These are phyloP conservation scores for Carassius auratus DNA, from an alignment of 2,113 vertebrate species.

Conservation along the genomic window DNA sequence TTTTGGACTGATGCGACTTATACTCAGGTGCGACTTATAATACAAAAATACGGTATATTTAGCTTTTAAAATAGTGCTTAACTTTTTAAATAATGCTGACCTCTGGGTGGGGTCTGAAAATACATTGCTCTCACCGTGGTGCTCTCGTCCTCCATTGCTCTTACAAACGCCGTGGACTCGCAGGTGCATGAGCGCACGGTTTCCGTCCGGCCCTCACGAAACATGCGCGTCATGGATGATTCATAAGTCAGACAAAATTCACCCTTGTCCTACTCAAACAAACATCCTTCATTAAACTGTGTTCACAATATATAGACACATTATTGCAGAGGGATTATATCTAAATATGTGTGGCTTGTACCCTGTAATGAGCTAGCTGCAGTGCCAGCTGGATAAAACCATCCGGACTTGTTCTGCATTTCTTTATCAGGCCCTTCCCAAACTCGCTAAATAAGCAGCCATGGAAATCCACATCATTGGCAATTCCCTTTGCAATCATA, in stretches of 20 bases:
- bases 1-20: too few relatives aligned
- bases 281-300: not conserved
- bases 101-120: not conserved
- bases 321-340: not conserved
- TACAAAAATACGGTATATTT: too few relatives aligned
- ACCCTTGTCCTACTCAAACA: conserved; percentile 82
- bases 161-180: conserved; percentile 85
- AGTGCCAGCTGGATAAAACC: conserved; percentile 90
- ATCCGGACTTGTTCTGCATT: conserved; percentile 87
- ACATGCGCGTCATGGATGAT: conserved; percentile 95
- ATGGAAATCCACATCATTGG: conserved; percentile 88
- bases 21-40: too few relatives aligned
- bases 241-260: conserved; percentile 93
- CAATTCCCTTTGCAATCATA: conserved; percentile 79
- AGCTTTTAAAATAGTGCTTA: not conserved
- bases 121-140: conserved; percentile 32
- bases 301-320: conserved; percentile 1
- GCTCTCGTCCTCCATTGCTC: conserved; percentile 80
- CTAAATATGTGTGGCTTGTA: conserved; percentile 53
- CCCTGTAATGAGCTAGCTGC: conserved; percentile 91
- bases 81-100: not conserved
- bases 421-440: conserved; percentile 93
- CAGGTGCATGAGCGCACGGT: conserved; percentile 90
- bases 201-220: conserved; percentile 92
- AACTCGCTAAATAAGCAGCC: conserved; percentile 84